A percentile compares a stretch with the other conserved stretches of the same genome.
Evolutionary conservation across 2,113 vertebrate genomes (phyloP).

Genomic region (Actenoides lindsayi): DNA sequence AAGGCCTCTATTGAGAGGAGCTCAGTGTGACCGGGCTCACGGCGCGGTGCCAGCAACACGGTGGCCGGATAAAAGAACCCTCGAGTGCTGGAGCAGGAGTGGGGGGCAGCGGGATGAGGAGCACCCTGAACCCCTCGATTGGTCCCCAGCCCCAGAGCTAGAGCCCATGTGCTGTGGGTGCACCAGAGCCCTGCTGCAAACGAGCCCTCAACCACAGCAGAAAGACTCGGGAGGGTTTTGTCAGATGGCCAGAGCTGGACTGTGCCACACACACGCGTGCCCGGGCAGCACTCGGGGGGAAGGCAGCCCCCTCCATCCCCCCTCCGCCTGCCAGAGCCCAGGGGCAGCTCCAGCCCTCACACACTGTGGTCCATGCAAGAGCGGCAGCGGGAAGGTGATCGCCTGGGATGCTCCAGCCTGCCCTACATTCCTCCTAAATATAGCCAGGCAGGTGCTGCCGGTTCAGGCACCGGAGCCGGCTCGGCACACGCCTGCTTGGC

Average conservation of each 20-base stretch:
- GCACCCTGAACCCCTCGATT: not conserved
- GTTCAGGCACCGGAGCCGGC: fast-evolving
- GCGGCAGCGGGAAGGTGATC: not conserved
- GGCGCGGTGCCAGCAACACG: not conserved
- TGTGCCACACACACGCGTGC: not conserved
- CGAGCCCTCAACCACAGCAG: fast-evolving
- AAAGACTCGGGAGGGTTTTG: fast-evolving
- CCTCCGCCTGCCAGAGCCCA: not conserved
- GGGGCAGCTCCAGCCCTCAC: not conserved
- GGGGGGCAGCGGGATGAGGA: not conserved
- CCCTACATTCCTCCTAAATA: slow-evolving; percentile 46
- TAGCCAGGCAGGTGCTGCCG: not conserved
- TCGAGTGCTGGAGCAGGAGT: not conserved
- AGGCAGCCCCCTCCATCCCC: not conserved
- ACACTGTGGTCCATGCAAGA: not conserved
- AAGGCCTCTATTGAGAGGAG: not conserved
- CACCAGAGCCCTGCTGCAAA: fast-evolving
- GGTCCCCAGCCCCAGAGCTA: fast-evolving
- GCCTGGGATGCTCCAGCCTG: not conserved
- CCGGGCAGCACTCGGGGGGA: not conserved
- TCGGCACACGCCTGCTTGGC: fast-evolving
- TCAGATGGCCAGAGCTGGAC: not conserved
- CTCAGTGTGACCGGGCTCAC: not conserved
- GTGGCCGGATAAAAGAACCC: not conserved
- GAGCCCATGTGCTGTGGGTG: fast-evolving